Conservation (phyloP, 2,888 invertebrate genomes). For the Drosophila acutilabella region DNA sequence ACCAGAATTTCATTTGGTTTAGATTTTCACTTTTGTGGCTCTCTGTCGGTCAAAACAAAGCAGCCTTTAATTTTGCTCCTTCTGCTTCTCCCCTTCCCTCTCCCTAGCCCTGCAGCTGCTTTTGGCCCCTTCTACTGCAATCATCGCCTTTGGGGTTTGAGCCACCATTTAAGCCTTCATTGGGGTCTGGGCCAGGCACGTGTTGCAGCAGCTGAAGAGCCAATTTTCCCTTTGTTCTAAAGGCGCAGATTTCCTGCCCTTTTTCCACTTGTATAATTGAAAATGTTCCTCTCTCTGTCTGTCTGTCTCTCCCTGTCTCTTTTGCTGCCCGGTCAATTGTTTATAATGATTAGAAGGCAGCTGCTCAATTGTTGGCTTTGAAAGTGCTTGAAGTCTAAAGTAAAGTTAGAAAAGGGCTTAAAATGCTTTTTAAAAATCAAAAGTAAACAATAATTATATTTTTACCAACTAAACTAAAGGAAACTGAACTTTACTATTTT, state of each 20-base stretch:
- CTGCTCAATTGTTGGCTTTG: slow-evolving; percentile 35
- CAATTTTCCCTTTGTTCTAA: slow-evolving; percentile 61
- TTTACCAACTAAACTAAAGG: not conserved
- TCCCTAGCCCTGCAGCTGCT: not conserved
- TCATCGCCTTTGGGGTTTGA: not conserved
- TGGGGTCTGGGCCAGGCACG: slow-evolving; percentile 28
- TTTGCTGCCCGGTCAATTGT: slow-evolving; percentile 29
- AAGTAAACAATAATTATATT: too few relatives aligned
- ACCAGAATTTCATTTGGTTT: slow-evolving; percentile 80
- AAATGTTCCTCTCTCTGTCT: slow-evolving; percentile 24
- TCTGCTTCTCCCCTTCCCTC: not conserved
- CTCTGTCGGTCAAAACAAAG: slow-evolving; percentile 55
- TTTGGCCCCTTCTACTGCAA: not conserved
- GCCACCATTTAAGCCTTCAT: slow-evolving; percentile 6
- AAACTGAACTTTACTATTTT: slow-evolving; percentile 1
- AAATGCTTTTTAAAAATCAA: too few relatives aligned
- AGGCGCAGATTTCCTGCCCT: slow-evolving; percentile 48
- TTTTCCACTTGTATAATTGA: slow-evolving; percentile 66
- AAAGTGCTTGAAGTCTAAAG: slow-evolving; percentile 11
- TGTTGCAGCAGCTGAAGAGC: slow-evolving; percentile 16
- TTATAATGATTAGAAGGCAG: slow-evolving; percentile 45
- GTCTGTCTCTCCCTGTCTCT: not conserved
- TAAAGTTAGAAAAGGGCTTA: too few relatives aligned
- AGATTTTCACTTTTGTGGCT: slow-evolving; percentile 78
- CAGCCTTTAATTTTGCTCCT: not conserved